Evolutionary conservation across 2,888 invertebrate genomes (phyloP).

Genomic region (Lasioglossum calceatum): DNA sequence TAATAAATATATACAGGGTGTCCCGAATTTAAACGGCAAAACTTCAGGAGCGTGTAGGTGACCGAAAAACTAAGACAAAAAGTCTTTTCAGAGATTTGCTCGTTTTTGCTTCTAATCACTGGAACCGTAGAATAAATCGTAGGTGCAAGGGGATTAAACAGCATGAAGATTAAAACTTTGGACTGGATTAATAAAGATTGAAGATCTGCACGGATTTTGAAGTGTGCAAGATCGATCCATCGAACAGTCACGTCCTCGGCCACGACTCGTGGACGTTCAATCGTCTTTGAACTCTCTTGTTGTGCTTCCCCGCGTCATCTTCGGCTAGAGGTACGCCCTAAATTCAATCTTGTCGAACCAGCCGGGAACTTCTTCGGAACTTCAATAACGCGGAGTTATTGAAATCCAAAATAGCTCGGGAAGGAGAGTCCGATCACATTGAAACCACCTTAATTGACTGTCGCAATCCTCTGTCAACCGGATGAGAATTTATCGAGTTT

Average conservation of each 20-base stretch:
- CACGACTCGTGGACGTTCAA: not conserved
- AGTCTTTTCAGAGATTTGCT: too few relatives aligned
- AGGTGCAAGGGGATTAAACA: too few relatives aligned
- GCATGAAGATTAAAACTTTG: not conserved
- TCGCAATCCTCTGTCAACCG: not conserved
- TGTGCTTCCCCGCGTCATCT: conserved; percentile 11
- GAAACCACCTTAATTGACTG: conserved; percentile 27
- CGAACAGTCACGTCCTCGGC: not conserved
- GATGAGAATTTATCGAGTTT: conserved; percentile 8
- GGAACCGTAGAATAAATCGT: too few relatives aligned
- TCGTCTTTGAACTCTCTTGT: conserved; percentile 2
- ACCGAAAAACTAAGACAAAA: too few relatives aligned
- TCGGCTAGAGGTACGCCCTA: conserved; percentile 10
- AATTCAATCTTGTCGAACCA: conserved; percentile 29
- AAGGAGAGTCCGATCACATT: not conserved
- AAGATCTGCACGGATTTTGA: not conserved
- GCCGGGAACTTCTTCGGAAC: conserved; percentile 19
- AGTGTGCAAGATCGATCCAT: not conserved
- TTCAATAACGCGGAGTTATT: conserved; percentile 26
- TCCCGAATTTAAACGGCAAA: too few relatives aligned
- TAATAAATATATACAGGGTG: too few relatives aligned
- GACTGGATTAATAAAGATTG: not conserved
- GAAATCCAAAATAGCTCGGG: conserved; percentile 30
- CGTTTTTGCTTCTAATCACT: too few relatives aligned
- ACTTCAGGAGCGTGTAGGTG: too few relatives aligned